Conservation (phyloP, 2,888 invertebrate species). For the Hydrotaea cyrtoneurina region DNA sequence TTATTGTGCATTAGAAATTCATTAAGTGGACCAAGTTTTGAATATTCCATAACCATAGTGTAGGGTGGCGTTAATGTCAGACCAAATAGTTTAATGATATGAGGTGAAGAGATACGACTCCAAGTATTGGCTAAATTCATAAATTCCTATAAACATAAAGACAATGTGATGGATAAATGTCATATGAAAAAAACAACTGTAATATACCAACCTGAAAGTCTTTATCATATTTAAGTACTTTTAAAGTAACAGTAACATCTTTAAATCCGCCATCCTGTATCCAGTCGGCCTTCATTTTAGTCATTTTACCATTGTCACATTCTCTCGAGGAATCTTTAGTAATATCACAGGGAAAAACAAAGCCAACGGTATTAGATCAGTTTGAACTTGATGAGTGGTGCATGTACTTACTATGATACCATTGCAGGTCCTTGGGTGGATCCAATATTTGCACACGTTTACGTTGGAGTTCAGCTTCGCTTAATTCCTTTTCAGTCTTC, state of each 20-base stretch:
- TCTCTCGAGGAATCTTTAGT: constrained; percentile 83
- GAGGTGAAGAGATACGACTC: constrained; percentile 88
- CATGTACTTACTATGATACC: constrained; percentile 77
- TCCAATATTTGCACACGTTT: constrained; percentile 79
- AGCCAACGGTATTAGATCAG: neutral
- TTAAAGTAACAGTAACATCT: constrained; percentile 90
- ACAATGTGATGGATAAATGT: neutral
- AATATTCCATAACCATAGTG: constrained; percentile 90
- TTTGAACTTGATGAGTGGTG: neutral
- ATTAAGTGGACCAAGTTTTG: constrained; percentile 90
- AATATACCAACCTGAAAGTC: constrained; percentile 83
- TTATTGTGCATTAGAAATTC: constrained; percentile 80
- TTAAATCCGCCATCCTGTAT: constrained; percentile 86
- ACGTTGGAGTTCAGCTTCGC: constrained; percentile 77
- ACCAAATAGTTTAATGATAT: constrained; percentile 89
- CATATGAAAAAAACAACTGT: neutral
- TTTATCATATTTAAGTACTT: constrained; percentile 86
- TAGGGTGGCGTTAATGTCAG: constrained; percentile 89
- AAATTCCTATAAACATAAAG: constrained; percentile 83
- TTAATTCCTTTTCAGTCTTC: constrained; percentile 79
- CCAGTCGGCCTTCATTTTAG: constrained; percentile 89
- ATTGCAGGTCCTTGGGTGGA: constrained; percentile 78
- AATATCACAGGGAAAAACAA: neutral
- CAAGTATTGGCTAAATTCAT: constrained; percentile 89
- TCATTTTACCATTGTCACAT: constrained; percentile 84